Evolutionary conservation across 2,888 invertebrate species (phyloP).

Genomic region (Alitta virens): DNA sequence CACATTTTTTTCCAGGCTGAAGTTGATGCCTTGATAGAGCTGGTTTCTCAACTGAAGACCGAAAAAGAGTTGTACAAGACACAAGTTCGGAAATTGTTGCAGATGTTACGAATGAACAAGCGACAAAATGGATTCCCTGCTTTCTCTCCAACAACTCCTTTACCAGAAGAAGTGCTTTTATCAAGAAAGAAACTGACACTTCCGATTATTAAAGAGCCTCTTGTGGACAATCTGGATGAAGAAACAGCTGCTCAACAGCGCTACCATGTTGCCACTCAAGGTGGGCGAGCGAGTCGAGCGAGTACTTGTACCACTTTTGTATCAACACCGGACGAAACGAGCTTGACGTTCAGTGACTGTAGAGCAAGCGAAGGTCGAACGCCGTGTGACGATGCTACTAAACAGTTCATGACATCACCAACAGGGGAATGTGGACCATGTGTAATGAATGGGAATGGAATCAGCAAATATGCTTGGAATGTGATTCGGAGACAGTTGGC

Average conservation of each 20-base stretch:
- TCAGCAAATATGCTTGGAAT: slow-evolving; percentile 9
- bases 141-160: no score
- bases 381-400: neutral
- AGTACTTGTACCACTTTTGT: slow-evolving; percentile 14
- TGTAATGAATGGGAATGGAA: slow-evolving; percentile 1
- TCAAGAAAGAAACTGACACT: no score
- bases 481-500: slow-evolving; percentile 9
- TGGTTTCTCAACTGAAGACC: slow-evolving; percentile 25
- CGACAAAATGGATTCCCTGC: neutral
- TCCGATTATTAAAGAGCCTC: no score
- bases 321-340: slow-evolving; percentile 9
- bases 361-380: no score
- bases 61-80: slow-evolving; percentile 25
- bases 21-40: slow-evolving; percentile 26
- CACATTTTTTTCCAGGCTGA: slow-evolving; percentile 20
- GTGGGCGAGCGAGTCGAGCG: slow-evolving; percentile 5
- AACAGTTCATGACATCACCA: neutral
- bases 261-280: no score
- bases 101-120: slow-evolving; percentile 8
- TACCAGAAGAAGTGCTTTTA: no score
- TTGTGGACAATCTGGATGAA: no score
- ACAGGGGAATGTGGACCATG: neutral
- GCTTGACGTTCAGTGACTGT: neutral
- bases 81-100: slow-evolving; percentile 14
- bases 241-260: no score